Evolutionary conservation across 2,797 vertebrate genomes (phyloP).

Genomic region (Hipposideros larvatus): DNA sequence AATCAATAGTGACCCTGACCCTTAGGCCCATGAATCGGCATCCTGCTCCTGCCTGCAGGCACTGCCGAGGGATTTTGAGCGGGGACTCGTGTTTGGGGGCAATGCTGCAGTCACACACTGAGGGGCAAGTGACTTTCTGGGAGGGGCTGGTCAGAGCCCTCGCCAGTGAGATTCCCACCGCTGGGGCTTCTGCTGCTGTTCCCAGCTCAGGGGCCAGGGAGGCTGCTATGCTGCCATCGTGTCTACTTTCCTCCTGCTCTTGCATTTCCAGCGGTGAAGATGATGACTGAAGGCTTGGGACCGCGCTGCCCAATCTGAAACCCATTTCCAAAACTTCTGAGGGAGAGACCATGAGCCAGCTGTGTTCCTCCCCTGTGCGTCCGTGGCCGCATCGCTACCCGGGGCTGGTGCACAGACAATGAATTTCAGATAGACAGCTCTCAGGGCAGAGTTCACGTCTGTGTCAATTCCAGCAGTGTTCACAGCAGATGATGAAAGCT

Average conservation of each 20-base stretch:
- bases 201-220: neutral
- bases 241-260: accelerated
- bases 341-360: neutral
- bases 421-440: accelerated
- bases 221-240: too few relatives aligned
- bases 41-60: too few relatives aligned
- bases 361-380: accelerated
- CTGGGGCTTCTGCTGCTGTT: accelerated
- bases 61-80: accelerated
- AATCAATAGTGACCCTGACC: neutral
- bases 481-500: accelerated
- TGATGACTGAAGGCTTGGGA: neutral
- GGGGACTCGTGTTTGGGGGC: accelerated
- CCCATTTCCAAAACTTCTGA: neutral
- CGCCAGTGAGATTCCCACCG: accelerated
- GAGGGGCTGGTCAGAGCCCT: neutral
- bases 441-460: accelerated
- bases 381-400: accelerated
- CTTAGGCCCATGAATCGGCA: accelerated
- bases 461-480: accelerated
- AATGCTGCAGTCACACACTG: accelerated
- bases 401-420: accelerated
- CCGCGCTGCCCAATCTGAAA: neutral
- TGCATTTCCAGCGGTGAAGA: neutral
- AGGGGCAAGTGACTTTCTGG: accelerated